Conservation (phyloP, 2,888 invertebrate genomes). For the Drosophila flavopinicola region DNA sequence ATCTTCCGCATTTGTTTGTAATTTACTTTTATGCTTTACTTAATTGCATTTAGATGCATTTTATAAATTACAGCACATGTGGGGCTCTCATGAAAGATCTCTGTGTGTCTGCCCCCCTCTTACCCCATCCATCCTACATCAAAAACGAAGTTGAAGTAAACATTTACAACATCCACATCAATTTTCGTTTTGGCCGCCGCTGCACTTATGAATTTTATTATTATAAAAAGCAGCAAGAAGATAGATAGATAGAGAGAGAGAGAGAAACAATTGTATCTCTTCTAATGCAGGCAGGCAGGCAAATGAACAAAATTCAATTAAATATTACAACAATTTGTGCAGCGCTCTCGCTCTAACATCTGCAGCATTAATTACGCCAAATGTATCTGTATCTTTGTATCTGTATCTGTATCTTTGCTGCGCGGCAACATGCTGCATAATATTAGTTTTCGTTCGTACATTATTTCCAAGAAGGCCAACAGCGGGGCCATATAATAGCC, state of each 20-base stretch:
- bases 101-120: neutral
- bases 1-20: conserved; percentile 80
- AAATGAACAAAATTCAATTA: conserved; percentile 75
- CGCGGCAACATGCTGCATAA: conserved; percentile 75
- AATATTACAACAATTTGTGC: conserved; percentile 77
- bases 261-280: conserved; percentile 60
- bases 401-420: conserved; percentile 62
- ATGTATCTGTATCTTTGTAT: conserved; percentile 53
- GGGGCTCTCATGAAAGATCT: conserved; percentile 39
- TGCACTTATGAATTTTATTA: conserved; percentile 76
- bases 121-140: neutral
- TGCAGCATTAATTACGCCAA: conserved; percentile 76
- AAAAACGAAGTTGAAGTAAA: conserved; percentile 50
- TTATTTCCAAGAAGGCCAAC: conserved; percentile 66
- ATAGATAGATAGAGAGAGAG: too few species aligned
- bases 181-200: conserved; percentile 48
- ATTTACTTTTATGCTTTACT: conserved; percentile 80
- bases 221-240: conserved; percentile 28
- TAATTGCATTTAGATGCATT: conserved; percentile 81
- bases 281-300: conserved; percentile 70
- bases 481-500: conserved; percentile 66
- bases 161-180: conserved; percentile 30
- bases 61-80: conserved; percentile 76
- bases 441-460: conserved; percentile 73
- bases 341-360: conserved; percentile 27